Evolutionary conservation across 1,140 invertebrate species (phyloP), one percentile per base, ranked within the genome.

Genomic region (Leptinotarsa lineolata): DNA sequence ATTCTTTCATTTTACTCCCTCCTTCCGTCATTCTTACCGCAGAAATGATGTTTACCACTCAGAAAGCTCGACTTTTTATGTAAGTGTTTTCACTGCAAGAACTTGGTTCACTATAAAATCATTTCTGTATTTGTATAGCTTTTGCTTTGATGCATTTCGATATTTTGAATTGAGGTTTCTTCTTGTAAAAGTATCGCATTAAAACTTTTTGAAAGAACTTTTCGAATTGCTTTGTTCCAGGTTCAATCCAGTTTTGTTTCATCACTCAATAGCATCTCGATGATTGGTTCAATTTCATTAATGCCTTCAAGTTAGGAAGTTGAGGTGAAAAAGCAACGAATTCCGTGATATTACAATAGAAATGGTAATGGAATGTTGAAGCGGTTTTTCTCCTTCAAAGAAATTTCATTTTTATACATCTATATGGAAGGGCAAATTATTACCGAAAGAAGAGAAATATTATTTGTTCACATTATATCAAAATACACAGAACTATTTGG

Each of bases 11-110:
- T 16, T 48, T 54, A 54, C 16, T 54, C 16, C 48, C 30, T 15
- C 48, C 48, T 54, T 54, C 48, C 16, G 48, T 54, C 15, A 54
- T 54, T 54, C 48, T 54, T n/a, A 15, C 48, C 4, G n/a, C 48
- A 54, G n/a, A 54, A n/a, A 54, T 54, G 48, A 54, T 54, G 48
- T 54, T 54, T 54, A 54, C 16, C 48, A 54, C 48, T 54, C 15
- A 54, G 3, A 18, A 39, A 54, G 16, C 48, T 16, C 15, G 48
- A 54, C 16, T 54, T 54, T 54, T 54, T 54, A 54, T 54, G 48
- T 54, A 11, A 39, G 30, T 39, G n/a, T 54, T 54, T 18, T 8
- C 16, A 54, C 15, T 18, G 6, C 15, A 18, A 54, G n/a, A 54
- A 54, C 15, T 54, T 54, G n/a, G 48, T 54, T 3, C 48, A 13